These are phyloP conservation scores for Brachyrhaphis roseni DNA, from an alignment of 2,797 vertebrate genomes.

Conservation along the genomic window DNA sequence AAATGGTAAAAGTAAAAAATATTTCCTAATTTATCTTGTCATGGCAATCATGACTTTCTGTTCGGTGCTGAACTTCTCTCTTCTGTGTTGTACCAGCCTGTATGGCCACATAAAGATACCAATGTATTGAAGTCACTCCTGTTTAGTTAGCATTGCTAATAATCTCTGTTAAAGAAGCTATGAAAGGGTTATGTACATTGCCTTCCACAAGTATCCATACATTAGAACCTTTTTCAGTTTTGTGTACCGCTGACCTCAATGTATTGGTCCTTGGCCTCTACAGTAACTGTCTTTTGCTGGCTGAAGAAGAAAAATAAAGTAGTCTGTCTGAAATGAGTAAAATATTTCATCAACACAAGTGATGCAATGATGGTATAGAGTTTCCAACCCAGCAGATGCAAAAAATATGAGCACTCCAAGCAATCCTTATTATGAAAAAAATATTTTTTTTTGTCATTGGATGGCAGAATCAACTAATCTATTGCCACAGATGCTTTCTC, in stretches of 20 bases:
- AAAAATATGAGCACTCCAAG: neutral
- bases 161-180: neutral
- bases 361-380: neutral
- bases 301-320: neutral
- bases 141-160: neutral
- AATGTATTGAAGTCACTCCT: neutral
- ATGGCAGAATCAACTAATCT: neutral
- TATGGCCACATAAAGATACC: neutral
- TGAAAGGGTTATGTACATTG: neutral
- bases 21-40: neutral
- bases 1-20: neutral
- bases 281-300: neutral
- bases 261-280: neutral
- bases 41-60: neutral
- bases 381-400: neutral
- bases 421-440: neutral
- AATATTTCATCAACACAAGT: slow-evolving; percentile 5
- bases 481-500: neutral
- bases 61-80: neutral
- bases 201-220: neutral
- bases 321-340: neutral
- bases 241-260: neutral
- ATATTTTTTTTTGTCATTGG: neutral
- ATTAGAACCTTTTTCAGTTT: neutral
- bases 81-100: neutral